These are phyloP conservation scores for Nebria salina DNA, from an alignment of 2,888 invertebrate species.

Conservation along the genomic window DNA sequence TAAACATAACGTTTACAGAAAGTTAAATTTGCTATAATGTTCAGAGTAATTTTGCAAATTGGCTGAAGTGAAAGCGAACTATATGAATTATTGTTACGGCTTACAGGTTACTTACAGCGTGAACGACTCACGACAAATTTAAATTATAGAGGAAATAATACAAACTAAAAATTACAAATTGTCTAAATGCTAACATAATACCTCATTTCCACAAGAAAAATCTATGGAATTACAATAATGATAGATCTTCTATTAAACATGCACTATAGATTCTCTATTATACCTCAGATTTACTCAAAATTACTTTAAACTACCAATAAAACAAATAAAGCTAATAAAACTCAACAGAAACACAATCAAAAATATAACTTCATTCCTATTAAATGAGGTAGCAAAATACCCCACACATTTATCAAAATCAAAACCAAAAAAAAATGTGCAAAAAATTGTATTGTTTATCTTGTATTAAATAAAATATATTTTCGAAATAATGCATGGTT, in stretches of 20 bases:
- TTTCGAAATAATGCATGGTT: too few relatives aligned
- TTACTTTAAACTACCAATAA: too few relatives aligned
- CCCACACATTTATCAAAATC: too few relatives aligned
- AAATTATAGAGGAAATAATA: conserved; percentile 19
- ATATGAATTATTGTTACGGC: conserved; percentile 33
- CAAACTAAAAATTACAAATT: conserved; percentile 3
- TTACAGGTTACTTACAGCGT: conserved; percentile 13
- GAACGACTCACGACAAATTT: conserved; percentile 14
- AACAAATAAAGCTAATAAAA: too few relatives aligned
- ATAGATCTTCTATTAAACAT: neutral
- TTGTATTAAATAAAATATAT: too few relatives aligned
- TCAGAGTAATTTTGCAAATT: conserved; percentile 36
- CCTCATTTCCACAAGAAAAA: neutral
- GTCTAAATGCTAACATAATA: conserved; percentile 1
- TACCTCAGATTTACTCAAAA: too few relatives aligned
- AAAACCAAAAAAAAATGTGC: too few relatives aligned
- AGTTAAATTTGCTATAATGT: conserved; percentile 33
- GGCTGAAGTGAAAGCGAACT: conserved; percentile 32
- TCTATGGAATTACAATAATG: neutral
- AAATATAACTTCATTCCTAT: too few relatives aligned
- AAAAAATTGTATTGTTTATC: too few relatives aligned
- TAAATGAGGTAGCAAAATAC: too few relatives aligned
- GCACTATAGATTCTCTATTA: too few relatives aligned
- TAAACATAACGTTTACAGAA: conserved; percentile 20
- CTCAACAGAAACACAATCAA: too few relatives aligned